These are phyloP conservation scores for Vicugna pacos DNA, from an alignment of 2,113 vertebrate genomes.

Conservation along the genomic window DNA sequence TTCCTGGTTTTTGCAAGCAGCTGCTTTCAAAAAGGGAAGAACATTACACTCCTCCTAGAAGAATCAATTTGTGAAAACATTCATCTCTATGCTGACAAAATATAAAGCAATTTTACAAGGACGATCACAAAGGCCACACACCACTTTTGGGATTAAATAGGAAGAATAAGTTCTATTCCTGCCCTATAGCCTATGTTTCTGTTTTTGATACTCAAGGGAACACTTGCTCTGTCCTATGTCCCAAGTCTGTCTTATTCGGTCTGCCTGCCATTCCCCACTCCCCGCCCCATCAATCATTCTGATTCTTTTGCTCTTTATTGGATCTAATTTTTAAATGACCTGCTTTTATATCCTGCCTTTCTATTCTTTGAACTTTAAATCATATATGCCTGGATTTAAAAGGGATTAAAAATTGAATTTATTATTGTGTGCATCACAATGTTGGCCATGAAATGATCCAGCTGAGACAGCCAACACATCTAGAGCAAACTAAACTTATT, in stretches of 20 bases:
- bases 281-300: background rate
- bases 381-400: background rate
- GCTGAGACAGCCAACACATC: background rate
- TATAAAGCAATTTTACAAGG: constrained; percentile 34
- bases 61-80: constrained; percentile 9
- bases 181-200: background rate
- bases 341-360: constrained; percentile 2
- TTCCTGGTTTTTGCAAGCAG: constrained; percentile 71
- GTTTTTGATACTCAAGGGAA: background rate
- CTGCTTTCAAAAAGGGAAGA: constrained; percentile 77
- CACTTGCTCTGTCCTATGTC: no score
- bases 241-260: background rate
- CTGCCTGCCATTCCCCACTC: background rate
- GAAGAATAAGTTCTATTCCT: background rate
- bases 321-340: background rate
- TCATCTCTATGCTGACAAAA: constrained; percentile 40
- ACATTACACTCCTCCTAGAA: constrained; percentile 37
- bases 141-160: constrained; percentile 14
- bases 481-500: background rate
- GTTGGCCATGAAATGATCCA: background rate
- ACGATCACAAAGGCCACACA: background rate
- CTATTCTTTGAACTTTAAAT: background rate
- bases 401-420: background rate
- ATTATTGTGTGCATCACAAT: background rate
- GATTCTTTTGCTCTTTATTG: background rate